Percentiles rank a stretch among this genome's conserved stretches.
phyloP scores from a whole-genome alignment of 2,888 invertebrate genomes.

The Epirrita christyi region DNA sequence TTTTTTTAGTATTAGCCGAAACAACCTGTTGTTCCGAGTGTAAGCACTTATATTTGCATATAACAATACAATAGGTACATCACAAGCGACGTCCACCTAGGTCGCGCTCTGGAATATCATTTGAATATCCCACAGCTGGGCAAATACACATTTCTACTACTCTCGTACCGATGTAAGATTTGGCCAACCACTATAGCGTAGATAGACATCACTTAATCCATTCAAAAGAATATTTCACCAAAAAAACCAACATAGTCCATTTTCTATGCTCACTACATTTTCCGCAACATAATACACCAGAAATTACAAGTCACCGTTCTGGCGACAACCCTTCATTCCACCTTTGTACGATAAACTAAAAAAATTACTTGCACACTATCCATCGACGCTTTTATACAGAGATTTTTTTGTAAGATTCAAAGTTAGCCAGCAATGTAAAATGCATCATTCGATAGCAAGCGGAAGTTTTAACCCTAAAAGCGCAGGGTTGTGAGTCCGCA shows the following conservation, averaged over 20 bases:
- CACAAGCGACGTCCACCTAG: too few relatives aligned
- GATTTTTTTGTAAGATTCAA: neutral
- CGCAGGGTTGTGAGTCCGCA: conserved; percentile 60
- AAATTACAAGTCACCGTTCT: conserved; percentile 77
- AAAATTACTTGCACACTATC: conserved; percentile 25
- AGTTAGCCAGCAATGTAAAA: conserved; percentile 49
- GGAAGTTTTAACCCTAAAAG: conserved; percentile 48
- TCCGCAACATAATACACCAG: conserved; percentile 57
- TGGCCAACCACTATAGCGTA: too few relatives aligned
- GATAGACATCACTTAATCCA: too few relatives aligned
- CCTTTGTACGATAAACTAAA: conserved; percentile 41
- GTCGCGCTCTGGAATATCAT: too few relatives aligned
- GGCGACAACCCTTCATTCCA: conserved; percentile 79
- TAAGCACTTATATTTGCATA: too few relatives aligned
- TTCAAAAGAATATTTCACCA: neutral
- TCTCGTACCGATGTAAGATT: too few relatives aligned
- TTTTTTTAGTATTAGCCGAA: too few relatives aligned
- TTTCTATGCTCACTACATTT: conserved; percentile 51
- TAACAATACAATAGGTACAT: too few relatives aligned
- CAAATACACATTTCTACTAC: too few relatives aligned
- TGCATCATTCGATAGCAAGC: conserved; percentile 9
- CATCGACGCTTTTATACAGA: conserved; percentile 38
- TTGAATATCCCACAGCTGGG: too few relatives aligned
- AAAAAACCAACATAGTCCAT: conserved; percentile 44
- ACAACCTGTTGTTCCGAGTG: too few relatives aligned